Evolutionary conservation across 2,888 invertebrate species (phyloP).

Genomic region (Chymomyza procnemis): DNA sequence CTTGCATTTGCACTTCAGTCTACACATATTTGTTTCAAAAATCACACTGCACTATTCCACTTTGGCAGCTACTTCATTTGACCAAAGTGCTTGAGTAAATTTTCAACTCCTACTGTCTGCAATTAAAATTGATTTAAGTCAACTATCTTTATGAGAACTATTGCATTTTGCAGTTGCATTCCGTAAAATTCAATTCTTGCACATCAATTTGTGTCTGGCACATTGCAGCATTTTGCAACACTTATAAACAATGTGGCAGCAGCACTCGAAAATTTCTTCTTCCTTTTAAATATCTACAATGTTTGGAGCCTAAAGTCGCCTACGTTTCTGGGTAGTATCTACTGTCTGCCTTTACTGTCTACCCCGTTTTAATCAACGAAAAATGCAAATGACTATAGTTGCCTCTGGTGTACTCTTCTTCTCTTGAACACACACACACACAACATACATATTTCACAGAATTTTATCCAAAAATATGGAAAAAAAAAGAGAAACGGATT

Average conservation of each 20-base stretch:
- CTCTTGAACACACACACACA: background rate
- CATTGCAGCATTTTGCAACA: conserved; percentile 5
- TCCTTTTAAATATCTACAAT: background rate
- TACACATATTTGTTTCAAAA: too few relatives aligned
- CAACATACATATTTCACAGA: background rate
- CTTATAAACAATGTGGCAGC: conserved; percentile 3
- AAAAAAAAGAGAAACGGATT: background rate
- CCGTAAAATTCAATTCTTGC: background rate
- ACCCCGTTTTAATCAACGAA: conserved; percentile 39
- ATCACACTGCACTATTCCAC: too few relatives aligned
- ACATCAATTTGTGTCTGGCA: background rate
- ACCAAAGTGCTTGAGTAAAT: too few relatives aligned
- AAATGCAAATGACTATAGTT: conserved; percentile 55
- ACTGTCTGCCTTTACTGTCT: background rate
- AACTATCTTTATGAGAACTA: background rate
- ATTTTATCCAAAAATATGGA: background rate
- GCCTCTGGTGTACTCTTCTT: conserved; percentile 8
- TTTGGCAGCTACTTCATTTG: too few relatives aligned
- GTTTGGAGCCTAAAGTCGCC: background rate
- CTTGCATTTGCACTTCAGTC: too few relatives aligned
- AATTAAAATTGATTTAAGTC: too few relatives aligned
- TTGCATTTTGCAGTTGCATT: too few relatives aligned
- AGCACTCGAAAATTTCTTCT: conserved; percentile 9
- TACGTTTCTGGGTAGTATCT: background rate
- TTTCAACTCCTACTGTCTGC: too few relatives aligned